Base-by-base conservation (phyloP, 2,113 vertebrate species). In the Chionomys nivalis region DNA sequence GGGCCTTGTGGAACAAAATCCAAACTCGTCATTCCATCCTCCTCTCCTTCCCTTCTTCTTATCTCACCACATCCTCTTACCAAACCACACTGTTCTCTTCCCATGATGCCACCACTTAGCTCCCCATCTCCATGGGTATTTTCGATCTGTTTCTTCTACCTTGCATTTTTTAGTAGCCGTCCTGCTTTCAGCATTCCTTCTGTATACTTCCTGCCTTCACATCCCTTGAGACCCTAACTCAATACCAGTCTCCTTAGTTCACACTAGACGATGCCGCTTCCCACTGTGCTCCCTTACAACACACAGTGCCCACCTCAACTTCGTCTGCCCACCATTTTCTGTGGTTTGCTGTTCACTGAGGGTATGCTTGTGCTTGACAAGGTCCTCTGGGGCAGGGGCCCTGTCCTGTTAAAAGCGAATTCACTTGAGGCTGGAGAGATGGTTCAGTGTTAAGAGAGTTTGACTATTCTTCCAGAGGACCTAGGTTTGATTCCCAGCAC, bases 291-390 rank as follows among this genome's bases (percentile, higher is more conserved):
- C 5, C 16, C 36, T 31, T 8, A 14, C 0, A 9, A 24, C 39
- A 1, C 5, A 2, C 0, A 39, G n/a, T 12, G 89, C 26, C n/a
- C 7, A 17, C 5, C 1, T 47, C 4, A 1, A 4, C 33, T 36
- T 31, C 39, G 26, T 36, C 7, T 3, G 1, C 17, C 12, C n/a
- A 13, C 2, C 2, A n/a, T 72, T 47, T 31, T 19, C 13, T 66
- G 2, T 0, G 13, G 3, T 36, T 82, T 24, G 47, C 11, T 19
- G 39, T n/a, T n/a, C n/a, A n/a, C n/a, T n/a, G n/a, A 73, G 11
- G 3, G 3, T 19, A 2, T 12, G 76, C n/a, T 58, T 8, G 0
- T 75, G 16, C 21, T 47, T 36, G 23, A 19, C 28, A 28, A 47
- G 36, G 11, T 19, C 42, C 72, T 86, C 1, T 3, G 17, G n/a